Evolutionary conservation across 2,888 invertebrate genomes (phyloP).

Genomic region (Anarsia innoxiella): DNA sequence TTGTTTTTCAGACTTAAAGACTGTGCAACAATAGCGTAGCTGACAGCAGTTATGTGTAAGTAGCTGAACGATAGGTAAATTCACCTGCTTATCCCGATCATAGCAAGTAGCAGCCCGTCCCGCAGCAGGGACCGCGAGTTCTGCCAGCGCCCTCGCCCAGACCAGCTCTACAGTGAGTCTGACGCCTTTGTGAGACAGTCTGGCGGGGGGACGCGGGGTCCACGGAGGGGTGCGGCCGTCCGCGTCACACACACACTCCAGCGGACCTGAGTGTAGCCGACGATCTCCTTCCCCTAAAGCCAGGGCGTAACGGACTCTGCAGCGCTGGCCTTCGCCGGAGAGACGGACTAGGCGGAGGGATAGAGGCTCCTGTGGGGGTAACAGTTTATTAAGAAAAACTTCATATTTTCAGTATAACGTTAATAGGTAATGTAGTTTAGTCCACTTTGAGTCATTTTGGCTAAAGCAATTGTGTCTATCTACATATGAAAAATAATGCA

Average conservation of each 20-base stretch:
- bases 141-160: constrained; percentile 78
- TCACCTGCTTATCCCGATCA: constrained; percentile 81
- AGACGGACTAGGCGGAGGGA: constrained; percentile 79
- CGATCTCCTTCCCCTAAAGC: constrained; percentile 81
- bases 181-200: constrained; percentile 78
- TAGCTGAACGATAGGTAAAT: too few species aligned
- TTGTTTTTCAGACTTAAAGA: too few species aligned
- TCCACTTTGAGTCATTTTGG: too few species aligned
- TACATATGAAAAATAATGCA: too few species aligned
- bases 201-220: constrained; percentile 78
- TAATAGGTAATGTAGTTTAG: too few species aligned
- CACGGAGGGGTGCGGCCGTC: constrained; percentile 83
- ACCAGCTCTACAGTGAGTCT: constrained; percentile 83
- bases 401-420: too few species aligned
- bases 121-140: constrained; percentile 71
- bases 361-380: constrained; percentile 58
- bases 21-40: too few species aligned
- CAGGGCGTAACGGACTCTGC: constrained; percentile 82
- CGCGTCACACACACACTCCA: constrained; percentile 81
- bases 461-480: too few species aligned
- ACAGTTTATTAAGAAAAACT: too few species aligned
- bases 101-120: constrained; percentile 80
- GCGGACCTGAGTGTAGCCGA: constrained; percentile 79
- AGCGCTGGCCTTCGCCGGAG: constrained; percentile 88
- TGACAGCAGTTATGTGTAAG: too few species aligned